These are phyloP conservation scores for Eudasyphora cyanicolor DNA, from an alignment of 2,888 invertebrate species.

Conservation along the genomic window DNA sequence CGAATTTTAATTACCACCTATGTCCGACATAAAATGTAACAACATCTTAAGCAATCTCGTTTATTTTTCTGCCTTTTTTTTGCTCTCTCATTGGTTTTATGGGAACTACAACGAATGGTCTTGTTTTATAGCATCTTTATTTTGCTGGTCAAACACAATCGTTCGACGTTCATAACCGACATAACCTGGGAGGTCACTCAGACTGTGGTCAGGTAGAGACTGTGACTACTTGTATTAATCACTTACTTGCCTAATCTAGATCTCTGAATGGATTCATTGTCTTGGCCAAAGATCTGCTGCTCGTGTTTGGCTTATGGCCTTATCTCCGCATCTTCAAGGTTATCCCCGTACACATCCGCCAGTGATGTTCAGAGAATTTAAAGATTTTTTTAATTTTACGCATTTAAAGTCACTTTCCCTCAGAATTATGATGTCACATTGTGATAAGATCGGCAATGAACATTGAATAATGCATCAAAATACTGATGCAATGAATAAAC, in stretches of 20 bases:
- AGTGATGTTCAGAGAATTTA: neutral
- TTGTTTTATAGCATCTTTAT: conserved; percentile 60
- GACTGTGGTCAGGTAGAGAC: conserved; percentile 6
- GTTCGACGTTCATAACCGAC: neutral
- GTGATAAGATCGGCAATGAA: no score
- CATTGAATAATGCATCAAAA: no score
- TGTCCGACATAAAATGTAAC: conserved; percentile 47
- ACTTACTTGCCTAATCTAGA: conserved; percentile 10
- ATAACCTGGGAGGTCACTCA: conserved; percentile 61
- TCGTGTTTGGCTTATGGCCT: neutral
- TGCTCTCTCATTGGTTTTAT: conserved; percentile 47
- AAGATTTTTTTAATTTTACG: no score
- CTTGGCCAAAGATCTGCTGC: neutral
- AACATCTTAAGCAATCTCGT: conserved; percentile 59
- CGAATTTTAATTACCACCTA: conserved; percentile 62
- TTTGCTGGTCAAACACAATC: conserved; percentile 30
- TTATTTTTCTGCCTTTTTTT: conserved; percentile 6
- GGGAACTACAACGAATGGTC: conserved; percentile 19
- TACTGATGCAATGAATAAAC: no score
- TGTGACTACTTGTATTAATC: neutral
- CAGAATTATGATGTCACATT: no score
- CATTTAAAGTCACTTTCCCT: no score
- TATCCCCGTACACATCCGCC: conserved; percentile 14
- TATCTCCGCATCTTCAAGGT: conserved; percentile 15
- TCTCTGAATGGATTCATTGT: conserved; percentile 2